Evolutionary conservation across 2,888 invertebrate species (phyloP), one percentile per base, ranked within the genome.

Genomic region (Polia nebulosa): DNA sequence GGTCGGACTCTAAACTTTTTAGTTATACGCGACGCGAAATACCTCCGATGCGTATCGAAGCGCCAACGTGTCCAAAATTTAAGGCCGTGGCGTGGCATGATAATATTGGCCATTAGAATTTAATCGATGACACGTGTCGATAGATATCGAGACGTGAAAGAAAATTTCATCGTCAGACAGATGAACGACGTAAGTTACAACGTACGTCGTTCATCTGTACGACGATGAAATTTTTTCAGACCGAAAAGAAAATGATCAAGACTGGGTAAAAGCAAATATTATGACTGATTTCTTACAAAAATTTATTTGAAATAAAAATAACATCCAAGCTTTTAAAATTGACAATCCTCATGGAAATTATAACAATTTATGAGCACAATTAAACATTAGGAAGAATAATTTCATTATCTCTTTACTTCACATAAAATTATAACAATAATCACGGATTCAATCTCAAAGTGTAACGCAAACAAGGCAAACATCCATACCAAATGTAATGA

Each of bases 281-380:
- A 60, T 64, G 77, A 15, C 36, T 36, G 39, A 76, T 72, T 92
- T 89, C 86, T 92, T 93, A 93, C 88, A 94, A 95, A 95, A 93
- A 93, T 77, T 94, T 95, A 95, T 94, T 87, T 85, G 92, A 93
- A 95, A 93, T 94, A 92, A 95, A 94, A 94, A 91, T 94, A 95
- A 94, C 95, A 95, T 94, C 91, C 91, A 95, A 95, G 95, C 94
- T 89, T 93, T 93, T 89, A 92, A 94, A 95, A 95, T 94, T 94
- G 94, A 94, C 95, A 93, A 90, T 90, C 87, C 89, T 92, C 89
- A 89, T 91, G 90, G 88, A 94, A 94, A 93, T 91, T 88, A 92
- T 86, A 87, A 93, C 91, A 92, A 92, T 91, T 93, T 91, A 93
- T 94, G 94, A 95, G 94, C 95, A 94, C 90, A 92, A 90, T 92